Evolutionary conservation across 2,113 vertebrate species (phyloP), one percentile per base, ranked within the genome.

Genomic region (Piprites chloris): DNA sequence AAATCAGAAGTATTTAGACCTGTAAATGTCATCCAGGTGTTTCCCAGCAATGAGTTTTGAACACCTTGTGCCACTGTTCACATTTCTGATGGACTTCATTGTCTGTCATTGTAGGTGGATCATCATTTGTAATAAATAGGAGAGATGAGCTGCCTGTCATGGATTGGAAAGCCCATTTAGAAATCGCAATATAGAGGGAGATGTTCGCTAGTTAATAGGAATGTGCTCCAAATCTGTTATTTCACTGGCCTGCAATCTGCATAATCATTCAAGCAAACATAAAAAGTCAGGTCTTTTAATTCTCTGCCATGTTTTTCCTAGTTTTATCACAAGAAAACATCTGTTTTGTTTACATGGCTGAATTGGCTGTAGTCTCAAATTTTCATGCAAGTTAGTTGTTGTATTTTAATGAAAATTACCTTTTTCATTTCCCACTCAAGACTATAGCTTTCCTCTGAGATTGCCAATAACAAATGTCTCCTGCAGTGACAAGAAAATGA

Each of bases 401-500:
- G 59, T 93, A 95, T 95, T 95, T 95, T 93, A 88, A 96, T 96
- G 95, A 96, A 93, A 94, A 96, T 95, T 95, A 96, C 81, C 74
- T 94, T 96, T 97, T 93, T 74, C 87, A 94, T 96, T 93, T 94
- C 79, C 61, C 61, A 88, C 83, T 93, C 75, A 90, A 94, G 53
- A 88, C 90, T 95, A 79, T 41, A 83, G 90, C 75, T 93, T 95
- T 94, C 78, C 73, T 90, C 59, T 68, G 87, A 96, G 90, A 97
- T 80, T 96, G 87, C 85, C 93, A 93, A 92, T 96, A 97, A 93
- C 68, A 95, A 95, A 97, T 83, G 90, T 96, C 94, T 95, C 96
- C 96, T 95, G 95, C 88, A 80, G 96, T 92, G 95, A 96, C 92
- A 96, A 93, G 92, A 95, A 97, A 97, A 97, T 96, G 76, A 96